A percentile compares a stretch with the other conserved stretches of the same genome.
These are phyloP conservation scores for Dicentrarchus labrax DNA, from an alignment of 2,113 vertebrate genomes.

Conservation along the genomic window DNA sequence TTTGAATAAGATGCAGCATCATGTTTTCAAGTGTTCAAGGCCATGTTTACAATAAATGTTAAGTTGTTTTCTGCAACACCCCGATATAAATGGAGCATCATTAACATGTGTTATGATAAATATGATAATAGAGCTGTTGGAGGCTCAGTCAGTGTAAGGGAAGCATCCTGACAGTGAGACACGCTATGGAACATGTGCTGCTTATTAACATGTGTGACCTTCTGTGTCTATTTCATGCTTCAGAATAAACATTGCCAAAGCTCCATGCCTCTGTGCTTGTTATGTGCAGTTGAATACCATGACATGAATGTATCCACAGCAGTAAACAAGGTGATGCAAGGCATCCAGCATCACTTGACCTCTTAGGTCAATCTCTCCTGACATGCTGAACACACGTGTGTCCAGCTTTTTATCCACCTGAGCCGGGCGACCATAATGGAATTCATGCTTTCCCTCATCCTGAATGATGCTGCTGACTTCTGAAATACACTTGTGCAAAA, in stretches of 20 bases:
- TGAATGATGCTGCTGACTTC: background rate
- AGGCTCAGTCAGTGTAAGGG: background rate
- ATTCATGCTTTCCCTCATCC: background rate
- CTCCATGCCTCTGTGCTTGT: background rate
- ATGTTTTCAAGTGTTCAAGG: background rate
- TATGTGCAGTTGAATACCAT: background rate
- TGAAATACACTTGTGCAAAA: background rate
- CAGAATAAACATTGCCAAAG: background rate
- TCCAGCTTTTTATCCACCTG: background rate
- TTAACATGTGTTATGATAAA: constrained; percentile 7
- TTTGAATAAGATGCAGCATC: background rate
- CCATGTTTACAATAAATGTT: background rate
- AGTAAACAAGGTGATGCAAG: background rate
- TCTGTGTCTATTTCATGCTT: background rate
- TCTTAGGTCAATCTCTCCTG: background rate
- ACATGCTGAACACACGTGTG: background rate
- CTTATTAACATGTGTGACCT: constrained; percentile 12
- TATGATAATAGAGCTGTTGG: background rate
- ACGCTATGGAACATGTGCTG: constrained; percentile 3
- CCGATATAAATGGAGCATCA: background rate
- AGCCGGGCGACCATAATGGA: background rate
- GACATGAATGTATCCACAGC: background rate
- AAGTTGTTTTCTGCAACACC: background rate
- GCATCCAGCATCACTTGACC: background rate
- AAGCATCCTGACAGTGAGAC: background rate